phyloP scores from a whole-genome alignment of 2,113 vertebrate species.

The Hippocampus guttulatus region DNA sequence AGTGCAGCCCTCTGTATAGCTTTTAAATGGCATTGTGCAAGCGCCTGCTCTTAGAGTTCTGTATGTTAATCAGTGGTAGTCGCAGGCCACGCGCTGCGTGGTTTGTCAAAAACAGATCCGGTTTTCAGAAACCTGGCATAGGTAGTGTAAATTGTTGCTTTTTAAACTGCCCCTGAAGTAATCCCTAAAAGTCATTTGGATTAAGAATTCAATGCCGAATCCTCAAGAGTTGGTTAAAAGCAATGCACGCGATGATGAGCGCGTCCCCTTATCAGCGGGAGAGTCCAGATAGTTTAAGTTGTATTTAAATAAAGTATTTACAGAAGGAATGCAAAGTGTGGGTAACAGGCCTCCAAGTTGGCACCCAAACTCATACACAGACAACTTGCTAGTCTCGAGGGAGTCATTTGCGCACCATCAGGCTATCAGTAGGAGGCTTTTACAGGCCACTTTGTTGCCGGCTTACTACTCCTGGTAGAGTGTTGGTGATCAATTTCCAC shows the following conservation, averaged over 20 bases:
- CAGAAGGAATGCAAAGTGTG: conserved; percentile 40
- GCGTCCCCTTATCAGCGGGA: neutral
- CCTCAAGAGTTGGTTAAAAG: neutral
- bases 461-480: conserved; percentile 61
- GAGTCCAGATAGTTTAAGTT: conserved; percentile 16
- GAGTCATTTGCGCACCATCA: conserved; percentile 51
- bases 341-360: conserved; percentile 34
- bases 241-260: neutral
- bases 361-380: conserved; percentile 42
- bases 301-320: conserved; percentile 41
- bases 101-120: no score
- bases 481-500: conserved; percentile 64
- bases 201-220: neutral
- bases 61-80: no score
- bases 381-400: conserved; percentile 50
- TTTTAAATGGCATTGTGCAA: neutral
- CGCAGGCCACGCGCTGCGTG: no score
- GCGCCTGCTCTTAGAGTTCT: no score
- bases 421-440: conserved; percentile 57
- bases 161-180: no score
- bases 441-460: conserved; percentile 49
- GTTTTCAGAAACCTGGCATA: no score
- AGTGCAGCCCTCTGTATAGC: no score
- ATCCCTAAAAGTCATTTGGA: neutral
- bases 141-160: no score